Evolutionary conservation across 2,888 invertebrate species (phyloP).

Genomic region (Platypus cylindrus): DNA sequence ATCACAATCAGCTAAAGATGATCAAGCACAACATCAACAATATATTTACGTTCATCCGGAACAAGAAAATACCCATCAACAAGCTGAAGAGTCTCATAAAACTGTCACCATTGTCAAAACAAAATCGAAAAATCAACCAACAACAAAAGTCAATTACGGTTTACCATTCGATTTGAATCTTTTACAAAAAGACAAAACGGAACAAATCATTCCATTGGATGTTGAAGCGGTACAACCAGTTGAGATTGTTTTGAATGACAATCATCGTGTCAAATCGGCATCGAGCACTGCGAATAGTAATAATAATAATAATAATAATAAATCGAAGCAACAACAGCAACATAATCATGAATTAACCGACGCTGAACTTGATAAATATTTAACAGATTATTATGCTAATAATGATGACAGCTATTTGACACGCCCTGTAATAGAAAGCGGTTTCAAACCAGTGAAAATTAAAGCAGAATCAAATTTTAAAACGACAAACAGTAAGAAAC

Average conservation of each 20-base stretch:
- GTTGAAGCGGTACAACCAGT: slow-evolving; percentile 24
- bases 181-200: slow-evolving; percentile 16
- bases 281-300: background rate
- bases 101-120: slow-evolving; percentile 12
- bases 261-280: background rate
- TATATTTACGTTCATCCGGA: slow-evolving; percentile 12
- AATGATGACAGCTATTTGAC: slow-evolving; percentile 9
- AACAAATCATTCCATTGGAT: slow-evolving; percentile 25
- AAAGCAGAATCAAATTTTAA: slow-evolving; percentile 24
- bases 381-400: slow-evolving; percentile 22
- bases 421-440: slow-evolving; percentile 22
- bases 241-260: slow-evolving; percentile 22
- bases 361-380: slow-evolving; percentile 21
- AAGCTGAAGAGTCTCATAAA: slow-evolving; percentile 12
- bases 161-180: slow-evolving; percentile 25
- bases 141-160: slow-evolving; percentile 7
- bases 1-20: too few species aligned
- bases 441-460: slow-evolving; percentile 25
- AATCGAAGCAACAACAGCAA: slow-evolving; percentile 11
- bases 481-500: slow-evolving; percentile 31
- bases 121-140: slow-evolving; percentile 12
- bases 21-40: slow-evolving; percentile 1
- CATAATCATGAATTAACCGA: slow-evolving; percentile 22
- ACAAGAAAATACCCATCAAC: slow-evolving; percentile 6
- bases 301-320: background rate